Conservation (phyloP, 2,797 vertebrate species). For the Ataeniobius toweri region DNA sequence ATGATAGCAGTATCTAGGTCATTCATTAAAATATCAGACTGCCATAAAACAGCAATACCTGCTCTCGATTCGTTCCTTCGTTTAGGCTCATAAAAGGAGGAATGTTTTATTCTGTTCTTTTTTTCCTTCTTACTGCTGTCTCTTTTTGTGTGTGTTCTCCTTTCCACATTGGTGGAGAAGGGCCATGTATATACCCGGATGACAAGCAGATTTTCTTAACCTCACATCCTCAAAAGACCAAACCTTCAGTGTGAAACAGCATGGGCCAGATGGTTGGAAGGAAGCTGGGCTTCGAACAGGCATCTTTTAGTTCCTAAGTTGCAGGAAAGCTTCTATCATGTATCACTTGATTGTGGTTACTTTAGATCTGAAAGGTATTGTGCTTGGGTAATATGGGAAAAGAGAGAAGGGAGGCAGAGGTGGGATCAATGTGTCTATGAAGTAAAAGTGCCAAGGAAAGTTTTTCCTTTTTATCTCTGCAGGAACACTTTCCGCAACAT, state of each 20-base stretch:
- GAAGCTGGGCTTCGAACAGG: conserved; percentile 61
- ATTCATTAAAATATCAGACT: conserved; percentile 11
- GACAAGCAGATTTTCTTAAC: conserved; percentile 55
- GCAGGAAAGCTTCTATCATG: conserved; percentile 58
- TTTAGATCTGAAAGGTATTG: conserved; percentile 65
- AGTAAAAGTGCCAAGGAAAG: conserved; percentile 53
- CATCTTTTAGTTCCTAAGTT: conserved; percentile 56
- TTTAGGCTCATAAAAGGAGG: conserved; percentile 6
- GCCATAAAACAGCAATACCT: not conserved
- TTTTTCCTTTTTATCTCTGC: conserved; percentile 42
- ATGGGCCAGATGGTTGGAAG: conserved; percentile 56
- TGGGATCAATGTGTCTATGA: conserved; percentile 63
- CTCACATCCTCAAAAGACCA: conserved; percentile 69
- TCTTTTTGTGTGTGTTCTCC: not conserved
- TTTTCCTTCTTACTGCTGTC: conserved; percentile 4
- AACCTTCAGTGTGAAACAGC: conserved; percentile 53
- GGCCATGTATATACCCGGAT: conserved; percentile 45
- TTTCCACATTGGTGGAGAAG: conserved; percentile 22
- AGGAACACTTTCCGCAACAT: conserved; percentile 39
- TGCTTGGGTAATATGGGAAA: conserved; percentile 37
- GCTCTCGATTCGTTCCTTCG: conserved; percentile 23
- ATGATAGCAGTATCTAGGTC: conserved; percentile 8
- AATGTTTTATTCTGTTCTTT: not conserved
- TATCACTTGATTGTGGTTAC: conserved; percentile 49
- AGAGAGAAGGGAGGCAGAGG: conserved; percentile 28